Evolutionary conservation across 2,113 vertebrate species (phyloP), one percentile per base, ranked within the genome.

Genomic region (Smithornis capensis): DNA sequence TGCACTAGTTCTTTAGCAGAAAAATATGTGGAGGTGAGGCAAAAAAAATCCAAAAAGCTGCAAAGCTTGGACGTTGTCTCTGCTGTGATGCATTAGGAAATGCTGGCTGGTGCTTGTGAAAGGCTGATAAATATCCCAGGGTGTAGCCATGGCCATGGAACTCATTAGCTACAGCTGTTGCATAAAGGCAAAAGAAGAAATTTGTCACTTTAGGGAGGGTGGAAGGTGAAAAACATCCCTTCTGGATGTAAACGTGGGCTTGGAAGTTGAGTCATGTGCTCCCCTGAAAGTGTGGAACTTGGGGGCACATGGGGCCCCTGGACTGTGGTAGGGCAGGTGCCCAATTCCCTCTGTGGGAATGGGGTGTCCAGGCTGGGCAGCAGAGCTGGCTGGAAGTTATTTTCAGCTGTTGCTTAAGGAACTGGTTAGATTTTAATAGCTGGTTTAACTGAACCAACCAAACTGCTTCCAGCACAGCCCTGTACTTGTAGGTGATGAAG

Each of bases 391-490:
- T 92, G 53, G n/a, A 65, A 69, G 55, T 15, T 27, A 9, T 74
- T 57, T 63, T 23, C 67, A 56, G 70, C 83, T 77, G 24, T 31
- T 83, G n/a, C 53, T 94, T 12, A 57, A 94, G 73, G 74, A 91
- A 21, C 73, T 50, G 82, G 42, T 68, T 67, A 4, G 13, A 45
- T 82, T 94, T 95, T 87, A 96, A 92, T 35, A 87, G 59, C 74
- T 86, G 33, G 38, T 42, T 79, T 78, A 91, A n/a, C n/a, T 45
- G 68, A 95, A 49, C 59, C 68, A 25, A 55, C 52, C 69, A n/a
- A 86, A 69, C 71, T 57, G 55, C 89, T 95, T 44, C 89, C 63
- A 92, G 91, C 50, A 9, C 59, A 62, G 79, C 94, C 67, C 37
- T 57, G 71, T 59, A 8, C 71, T 92, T 47, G 45, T 18, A 69